Evolutionary conservation across 2,113 vertebrate genomes (phyloP).

Genomic region (Lasiurus cinereus): DNA sequence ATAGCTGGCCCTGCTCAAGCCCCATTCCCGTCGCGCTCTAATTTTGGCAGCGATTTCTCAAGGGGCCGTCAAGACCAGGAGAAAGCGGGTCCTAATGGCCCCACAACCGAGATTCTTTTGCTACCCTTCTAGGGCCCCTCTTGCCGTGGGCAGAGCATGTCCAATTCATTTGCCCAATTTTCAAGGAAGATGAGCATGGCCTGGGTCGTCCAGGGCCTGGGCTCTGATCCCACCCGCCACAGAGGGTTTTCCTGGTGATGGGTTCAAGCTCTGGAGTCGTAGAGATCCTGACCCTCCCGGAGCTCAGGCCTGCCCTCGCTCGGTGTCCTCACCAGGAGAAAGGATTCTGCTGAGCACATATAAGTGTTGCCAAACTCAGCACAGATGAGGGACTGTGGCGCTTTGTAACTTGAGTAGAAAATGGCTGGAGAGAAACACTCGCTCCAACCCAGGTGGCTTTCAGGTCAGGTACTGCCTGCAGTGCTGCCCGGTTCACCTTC

Average conservation of each 20-base stretch:
- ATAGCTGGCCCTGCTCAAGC: not conserved
- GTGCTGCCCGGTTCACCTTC: not conserved
- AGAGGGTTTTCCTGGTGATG: not conserved
- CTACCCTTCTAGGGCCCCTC: not conserved
- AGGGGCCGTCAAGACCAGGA: not conserved
- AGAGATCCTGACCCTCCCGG: not conserved
- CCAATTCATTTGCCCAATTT: not conserved
- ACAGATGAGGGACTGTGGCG: not conserved
- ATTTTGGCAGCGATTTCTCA: not conserved
- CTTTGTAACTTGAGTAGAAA: not conserved
- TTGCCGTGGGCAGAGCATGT: not conserved
- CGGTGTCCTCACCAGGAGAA: not conserved
- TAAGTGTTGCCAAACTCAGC: not conserved
- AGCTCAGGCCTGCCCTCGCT: not conserved
- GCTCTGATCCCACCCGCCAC: not conserved
- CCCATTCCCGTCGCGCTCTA: not conserved
- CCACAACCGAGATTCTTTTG: not conserved
- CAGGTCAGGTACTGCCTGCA: not conserved
- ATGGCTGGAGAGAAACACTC: not conserved
- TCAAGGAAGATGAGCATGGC: not conserved
- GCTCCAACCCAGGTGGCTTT: not conserved
- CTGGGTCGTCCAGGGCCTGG: not conserved
- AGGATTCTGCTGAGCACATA: rapidly evolving
- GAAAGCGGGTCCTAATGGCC: not conserved
- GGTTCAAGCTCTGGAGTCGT: not conserved